Base-by-base conservation (phyloP, 2,113 vertebrate species). In the Pteruthius melanotis region DNA sequence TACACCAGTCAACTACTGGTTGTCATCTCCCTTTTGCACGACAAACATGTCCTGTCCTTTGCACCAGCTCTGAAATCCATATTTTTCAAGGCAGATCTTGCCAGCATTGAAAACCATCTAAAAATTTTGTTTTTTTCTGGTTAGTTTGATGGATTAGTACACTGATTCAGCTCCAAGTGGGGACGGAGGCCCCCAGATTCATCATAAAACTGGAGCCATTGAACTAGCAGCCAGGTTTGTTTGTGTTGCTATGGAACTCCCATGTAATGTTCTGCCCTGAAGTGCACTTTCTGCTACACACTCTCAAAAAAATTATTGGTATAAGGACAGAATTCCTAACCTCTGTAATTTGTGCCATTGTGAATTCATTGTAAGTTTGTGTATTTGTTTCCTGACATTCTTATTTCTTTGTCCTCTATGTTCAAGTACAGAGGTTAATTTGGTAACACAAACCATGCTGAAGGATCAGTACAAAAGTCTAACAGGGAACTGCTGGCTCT, bases 51-150 rank as follows among this genome's bases (percentile, higher is more conserved):
- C 20, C 57, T 47, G 20, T 33, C 31, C 8, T 81, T 81, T 61
- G 9, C 9, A 61, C 9, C 16, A 80, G 16, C 20, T 81, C 19
- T 70, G 16, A 12, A 28, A n/a, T 18, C 57, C 0, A 0, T 31
- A 30, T 61, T 64, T 77, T 83, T 44, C 6, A 44, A 23, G 21
- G 27, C n/a, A 72, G 15, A 13, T 13, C 5, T 22, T 78, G 31
- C 52, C 56, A 71, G 9, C 30, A 52, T 9, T 27, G 13, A 27
- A 82, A 78, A 4, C 3, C 9, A 26, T 23, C 27, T 40, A 16
- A 22, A 74, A 15, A 52, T 70, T 60, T 80, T 13, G 10, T 59
- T 71, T 86, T 86, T 87, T 26, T 39, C 24, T 83, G 10, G 2
- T 82, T 64, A 44, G 4, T 47, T 74, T 33, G 12, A 14, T 45